These are phyloP conservation scores for Sebastes oblongus DNA, from an alignment of 2,797 vertebrate species.

Conservation along the genomic window DNA sequence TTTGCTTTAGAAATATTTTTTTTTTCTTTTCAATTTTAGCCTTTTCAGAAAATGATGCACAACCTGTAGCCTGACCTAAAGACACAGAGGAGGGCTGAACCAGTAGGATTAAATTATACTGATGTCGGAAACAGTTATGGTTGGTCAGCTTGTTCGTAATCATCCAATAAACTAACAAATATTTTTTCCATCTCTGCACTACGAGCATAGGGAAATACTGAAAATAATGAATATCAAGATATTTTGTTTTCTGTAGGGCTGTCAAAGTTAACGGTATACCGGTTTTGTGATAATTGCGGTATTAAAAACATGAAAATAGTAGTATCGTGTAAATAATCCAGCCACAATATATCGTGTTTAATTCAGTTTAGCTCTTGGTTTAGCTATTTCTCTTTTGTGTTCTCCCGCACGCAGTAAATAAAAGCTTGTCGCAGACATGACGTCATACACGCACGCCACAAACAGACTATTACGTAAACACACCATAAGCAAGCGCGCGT, in stretches of 20 bases:
- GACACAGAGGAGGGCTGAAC: neutral
- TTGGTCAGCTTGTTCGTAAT: neutral
- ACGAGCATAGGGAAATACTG: accelerated
- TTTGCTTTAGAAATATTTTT: neutral
- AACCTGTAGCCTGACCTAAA: neutral
- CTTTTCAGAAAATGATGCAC: neutral
- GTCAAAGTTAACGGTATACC: too few relatives aligned
- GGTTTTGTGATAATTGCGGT: accelerated
- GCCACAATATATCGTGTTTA: too few relatives aligned
- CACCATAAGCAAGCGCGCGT: too few relatives aligned
- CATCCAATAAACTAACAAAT: neutral
- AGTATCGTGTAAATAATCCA: too few relatives aligned
- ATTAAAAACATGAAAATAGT: too few relatives aligned
- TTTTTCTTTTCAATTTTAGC: neutral
- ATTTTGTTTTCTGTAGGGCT: too few relatives aligned
- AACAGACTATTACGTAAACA: too few relatives aligned
- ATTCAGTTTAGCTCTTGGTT: too few relatives aligned
- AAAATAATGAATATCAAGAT: too few relatives aligned
- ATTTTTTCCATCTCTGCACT: neutral
- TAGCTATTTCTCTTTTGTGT: too few relatives aligned
- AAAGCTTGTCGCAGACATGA: too few relatives aligned
- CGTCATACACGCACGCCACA: accelerated
- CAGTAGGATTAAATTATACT: neutral
- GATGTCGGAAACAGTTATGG: neutral
- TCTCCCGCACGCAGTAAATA: too few relatives aligned